These are phyloP conservation scores for Xerus rutilus DNA, from an alignment of 2,797 vertebrate genomes.

Conservation along the genomic window DNA sequence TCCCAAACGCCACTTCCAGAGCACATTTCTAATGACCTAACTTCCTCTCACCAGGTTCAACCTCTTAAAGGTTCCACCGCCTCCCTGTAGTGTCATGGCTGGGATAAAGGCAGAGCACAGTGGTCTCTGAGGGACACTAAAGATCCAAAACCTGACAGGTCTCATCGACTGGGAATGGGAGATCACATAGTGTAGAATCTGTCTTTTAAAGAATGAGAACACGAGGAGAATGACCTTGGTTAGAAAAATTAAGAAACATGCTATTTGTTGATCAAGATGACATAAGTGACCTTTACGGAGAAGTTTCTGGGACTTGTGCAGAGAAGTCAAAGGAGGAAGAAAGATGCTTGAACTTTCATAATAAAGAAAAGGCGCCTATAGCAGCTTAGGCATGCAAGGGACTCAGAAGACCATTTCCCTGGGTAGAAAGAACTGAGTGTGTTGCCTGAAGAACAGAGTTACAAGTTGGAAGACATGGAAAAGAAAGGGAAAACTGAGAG, in stretches of 20 bases:
- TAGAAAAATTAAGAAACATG: not conserved
- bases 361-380: not conserved
- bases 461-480: too few relatives aligned
- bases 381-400: rapidly evolving
- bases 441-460: not conserved
- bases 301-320: not conserved
- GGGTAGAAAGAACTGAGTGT: not conserved
- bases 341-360: not conserved
- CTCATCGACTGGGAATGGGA: not conserved
- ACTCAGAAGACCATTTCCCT: not conserved
- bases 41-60: not conserved
- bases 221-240: too few relatives aligned
- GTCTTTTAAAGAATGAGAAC: not conserved
- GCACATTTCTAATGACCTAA: not conserved
- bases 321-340: not conserved
- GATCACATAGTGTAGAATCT: not conserved
- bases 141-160: not conserved
- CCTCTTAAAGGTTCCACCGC: not conserved
- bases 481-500: not conserved
- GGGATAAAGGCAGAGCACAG: not conserved
- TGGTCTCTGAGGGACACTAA: not conserved
- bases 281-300: not conserved
- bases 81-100: not conserved
- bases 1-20: not conserved
- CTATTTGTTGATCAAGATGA: not conserved